Evolutionary conservation across 2,888 invertebrate genomes (phyloP).

Genomic region (Melinaea marsaeus): DNA sequence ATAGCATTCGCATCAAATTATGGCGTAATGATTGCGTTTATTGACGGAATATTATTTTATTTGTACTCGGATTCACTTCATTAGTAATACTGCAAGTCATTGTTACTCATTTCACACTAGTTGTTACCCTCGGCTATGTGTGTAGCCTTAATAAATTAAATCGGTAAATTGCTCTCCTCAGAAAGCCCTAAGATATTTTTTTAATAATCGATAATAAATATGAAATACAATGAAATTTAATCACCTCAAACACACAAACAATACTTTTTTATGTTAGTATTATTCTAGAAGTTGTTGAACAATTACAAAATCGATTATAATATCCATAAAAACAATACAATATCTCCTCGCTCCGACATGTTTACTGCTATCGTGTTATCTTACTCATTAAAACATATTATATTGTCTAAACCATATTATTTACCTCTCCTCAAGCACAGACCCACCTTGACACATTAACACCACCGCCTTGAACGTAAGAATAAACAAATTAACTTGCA

Average conservation of each 20-base stretch:
- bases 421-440: constrained; percentile 52
- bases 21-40: too few species aligned
- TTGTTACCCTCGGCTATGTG: too few species aligned
- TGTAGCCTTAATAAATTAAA: too few species aligned
- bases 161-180: too few species aligned
- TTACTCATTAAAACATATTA: constrained; percentile 41
- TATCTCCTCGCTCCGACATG: constrained; percentile 1
- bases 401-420: constrained; percentile 52
- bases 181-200: too few species aligned
- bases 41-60: too few species aligned
- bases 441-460: constrained; percentile 52
- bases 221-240: too few species aligned
- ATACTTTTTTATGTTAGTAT: background rate
- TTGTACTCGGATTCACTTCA: too few species aligned
- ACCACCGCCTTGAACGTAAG: constrained; percentile 35
- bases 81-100: too few species aligned
- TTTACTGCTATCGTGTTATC: constrained; percentile 3
- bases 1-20: too few species aligned
- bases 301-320: background rate
- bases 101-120: too few species aligned
- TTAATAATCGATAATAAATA: too few species aligned
- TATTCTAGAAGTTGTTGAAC: background rate
- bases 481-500: constrained; percentile 30
- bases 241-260: background rate
- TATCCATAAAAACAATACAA: constrained; percentile 3